Evolutionary conservation across 2,113 vertebrate genomes (phyloP).

Genomic region (Myotis davidii): DNA sequence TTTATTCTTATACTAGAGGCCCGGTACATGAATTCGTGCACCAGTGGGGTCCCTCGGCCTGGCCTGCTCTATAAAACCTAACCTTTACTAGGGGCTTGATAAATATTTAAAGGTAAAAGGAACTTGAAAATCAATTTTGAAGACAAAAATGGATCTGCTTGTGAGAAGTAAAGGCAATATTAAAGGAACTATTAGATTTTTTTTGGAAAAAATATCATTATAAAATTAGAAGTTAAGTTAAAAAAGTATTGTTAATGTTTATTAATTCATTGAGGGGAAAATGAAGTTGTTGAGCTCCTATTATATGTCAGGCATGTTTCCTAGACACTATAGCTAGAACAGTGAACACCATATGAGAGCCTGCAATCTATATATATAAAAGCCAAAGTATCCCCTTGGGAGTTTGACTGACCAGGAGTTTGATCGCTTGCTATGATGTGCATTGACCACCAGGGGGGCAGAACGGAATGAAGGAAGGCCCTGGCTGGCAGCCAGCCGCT

Average conservation of each 20-base stretch:
- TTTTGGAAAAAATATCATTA: conserved; percentile 30
- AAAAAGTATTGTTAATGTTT: background rate
- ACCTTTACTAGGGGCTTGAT: background rate
- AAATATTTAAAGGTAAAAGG: conserved; percentile 41
- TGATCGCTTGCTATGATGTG: too few species aligned
- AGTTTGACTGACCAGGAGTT: too few species aligned
- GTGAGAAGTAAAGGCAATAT: conserved; percentile 4
- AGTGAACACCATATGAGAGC: background rate
- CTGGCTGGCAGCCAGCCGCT: too few species aligned
- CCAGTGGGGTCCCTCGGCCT: too few species aligned
- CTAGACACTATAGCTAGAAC: background rate
- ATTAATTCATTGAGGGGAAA: background rate
- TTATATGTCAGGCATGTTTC: background rate
- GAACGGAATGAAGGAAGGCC: too few species aligned
- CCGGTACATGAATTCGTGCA: too few species aligned
- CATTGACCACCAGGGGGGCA: too few species aligned
- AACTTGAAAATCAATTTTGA: conserved; percentile 23
- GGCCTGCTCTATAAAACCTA: background rate
- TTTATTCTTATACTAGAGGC: background rate
- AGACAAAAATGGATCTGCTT: background rate
- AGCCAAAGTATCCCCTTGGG: too few species aligned
- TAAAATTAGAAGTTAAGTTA: conserved; percentile 31
- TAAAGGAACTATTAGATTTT: conserved; percentile 35
- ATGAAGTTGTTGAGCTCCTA: background rate
- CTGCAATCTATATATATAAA: background rate